Evolutionary conservation across 2,113 vertebrate genomes (phyloP).

Genomic region (Fregata magnificens): DNA sequence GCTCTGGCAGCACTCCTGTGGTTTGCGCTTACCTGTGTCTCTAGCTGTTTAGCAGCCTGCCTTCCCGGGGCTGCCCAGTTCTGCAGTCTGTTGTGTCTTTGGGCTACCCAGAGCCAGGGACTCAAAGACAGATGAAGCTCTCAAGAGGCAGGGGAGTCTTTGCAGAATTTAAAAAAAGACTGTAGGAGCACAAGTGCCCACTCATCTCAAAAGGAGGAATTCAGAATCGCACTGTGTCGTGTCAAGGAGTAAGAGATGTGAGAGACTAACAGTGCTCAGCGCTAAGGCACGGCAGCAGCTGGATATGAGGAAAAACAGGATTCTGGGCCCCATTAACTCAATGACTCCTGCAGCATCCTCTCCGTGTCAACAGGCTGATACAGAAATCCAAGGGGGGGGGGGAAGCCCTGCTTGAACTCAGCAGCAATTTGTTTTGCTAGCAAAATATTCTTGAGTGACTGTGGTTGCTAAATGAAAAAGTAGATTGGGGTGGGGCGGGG

Average conservation of each 20-base stretch:
- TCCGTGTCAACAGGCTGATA: conserved; percentile 28
- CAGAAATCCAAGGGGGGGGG: background rate
- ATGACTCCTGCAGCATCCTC: background rate
- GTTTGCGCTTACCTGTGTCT: background rate
- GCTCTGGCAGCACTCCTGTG: background rate
- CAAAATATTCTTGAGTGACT: background rate
- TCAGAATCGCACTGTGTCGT: background rate
- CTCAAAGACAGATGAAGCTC: background rate
- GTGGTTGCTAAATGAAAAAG: background rate
- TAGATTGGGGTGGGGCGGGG: background rate
- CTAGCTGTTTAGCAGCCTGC: background rate
- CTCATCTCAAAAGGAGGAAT: background rate
- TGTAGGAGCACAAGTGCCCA: background rate
- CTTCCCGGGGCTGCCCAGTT: background rate
- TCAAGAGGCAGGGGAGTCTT: background rate
- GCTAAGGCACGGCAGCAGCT: background rate
- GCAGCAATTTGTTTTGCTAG: background rate
- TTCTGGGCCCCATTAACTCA: background rate
- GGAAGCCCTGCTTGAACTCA: background rate
- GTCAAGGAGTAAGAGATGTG: background rate
- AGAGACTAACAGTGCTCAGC: background rate
- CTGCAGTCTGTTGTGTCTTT: background rate
- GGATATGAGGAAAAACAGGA: background rate
- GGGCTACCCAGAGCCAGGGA: background rate
- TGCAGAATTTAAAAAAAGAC: background rate